Evolutionary conservation across 1,140 invertebrate genomes (phyloP), one percentile per base, ranked within the genome.

Genomic region (Pogonus chalceus): DNA sequence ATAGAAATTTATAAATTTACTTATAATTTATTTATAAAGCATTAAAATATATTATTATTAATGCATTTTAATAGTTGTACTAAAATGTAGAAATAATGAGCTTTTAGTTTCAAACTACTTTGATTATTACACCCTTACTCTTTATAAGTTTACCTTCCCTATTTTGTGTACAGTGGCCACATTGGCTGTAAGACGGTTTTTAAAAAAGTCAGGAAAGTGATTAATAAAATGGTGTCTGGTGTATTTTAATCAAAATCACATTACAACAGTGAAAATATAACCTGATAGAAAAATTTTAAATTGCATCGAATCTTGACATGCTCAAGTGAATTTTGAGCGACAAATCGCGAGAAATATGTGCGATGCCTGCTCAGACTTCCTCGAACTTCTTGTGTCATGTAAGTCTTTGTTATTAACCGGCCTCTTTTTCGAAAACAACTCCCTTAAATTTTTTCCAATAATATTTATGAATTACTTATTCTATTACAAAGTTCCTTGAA

Each of bases 321-420:
- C 18, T 43, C 7, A 9, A 43, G 37, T 43, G 37, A 43, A 43
- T 10, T 12, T 10, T 12, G 3, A 18, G 37, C 37, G 37, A 10
- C 37, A 18, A 43, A 43, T 12, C 37, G 37, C 37, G 7, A 18
- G 37, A 43, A 77, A 75, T 74, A 86, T 86, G 84, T 86, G 84
- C 78, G 83, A 86, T 82, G 81, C 83, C 75, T 86, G 84, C 75
- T 81, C 80, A 60, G 83, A 86, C 71, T 86, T 86, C 76, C 77
- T 84, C 69, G 81, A 85, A 72, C 79, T 85, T 73, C 78, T 86
- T 72, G 74, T 83, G 67, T 80, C 83, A 68, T 85, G 84, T 85
- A 80, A 84, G 82, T 77, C 68, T 70, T 48, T 23, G 20, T 16
- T 20, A 59, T 26, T n/a, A 24, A 23, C 18, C 20, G 35, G 46